Evolutionary conservation across 2,888 invertebrate species (phyloP).

Genomic region (Ochropleura leucogaster): DNA sequence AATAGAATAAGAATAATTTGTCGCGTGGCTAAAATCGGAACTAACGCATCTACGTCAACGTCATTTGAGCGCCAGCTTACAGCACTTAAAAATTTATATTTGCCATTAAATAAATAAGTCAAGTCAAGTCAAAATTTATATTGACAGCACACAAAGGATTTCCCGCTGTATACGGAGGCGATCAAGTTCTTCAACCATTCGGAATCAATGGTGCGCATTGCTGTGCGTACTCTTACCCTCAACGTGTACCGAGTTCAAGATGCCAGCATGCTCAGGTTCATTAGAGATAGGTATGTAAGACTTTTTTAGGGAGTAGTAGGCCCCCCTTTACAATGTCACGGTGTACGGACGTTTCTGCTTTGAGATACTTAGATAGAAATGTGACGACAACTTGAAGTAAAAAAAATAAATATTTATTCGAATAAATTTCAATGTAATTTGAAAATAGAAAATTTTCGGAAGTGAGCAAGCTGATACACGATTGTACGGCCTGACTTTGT

Average conservation of each 20-base stretch:
- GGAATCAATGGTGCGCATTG: conserved; percentile 99
- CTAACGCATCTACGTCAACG: not conserved
- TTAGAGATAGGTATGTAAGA: conserved; percentile 93
- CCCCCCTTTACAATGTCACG: not conserved
- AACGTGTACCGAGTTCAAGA: conserved; percentile 99
- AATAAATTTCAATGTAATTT: not conserved
- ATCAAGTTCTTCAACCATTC: conserved; percentile 99
- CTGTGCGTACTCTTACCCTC: conserved; percentile 98
- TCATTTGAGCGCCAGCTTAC: not conserved
- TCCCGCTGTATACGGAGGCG: conserved; percentile 99
- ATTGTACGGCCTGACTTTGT: conserved; percentile 38
- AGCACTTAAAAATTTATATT: conserved; percentile 31
- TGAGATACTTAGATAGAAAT: not conserved
- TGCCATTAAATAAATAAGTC: no score
- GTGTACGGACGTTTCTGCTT: not conserved
- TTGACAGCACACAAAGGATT: conserved; percentile 98
- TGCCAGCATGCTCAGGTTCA: conserved; percentile 98
- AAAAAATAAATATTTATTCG: not conserved
- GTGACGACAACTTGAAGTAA: not conserved
- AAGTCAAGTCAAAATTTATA: conserved; percentile 26
- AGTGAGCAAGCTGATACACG: not conserved
- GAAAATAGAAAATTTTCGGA: not conserved
- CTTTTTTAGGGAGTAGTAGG: no score
- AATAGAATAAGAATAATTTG: not conserved
- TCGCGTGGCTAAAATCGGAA: not conserved